phyloP scores from a whole-genome alignment of 92 coral and sea anemone genomes.

The Virgularia gustaviana region DNA sequence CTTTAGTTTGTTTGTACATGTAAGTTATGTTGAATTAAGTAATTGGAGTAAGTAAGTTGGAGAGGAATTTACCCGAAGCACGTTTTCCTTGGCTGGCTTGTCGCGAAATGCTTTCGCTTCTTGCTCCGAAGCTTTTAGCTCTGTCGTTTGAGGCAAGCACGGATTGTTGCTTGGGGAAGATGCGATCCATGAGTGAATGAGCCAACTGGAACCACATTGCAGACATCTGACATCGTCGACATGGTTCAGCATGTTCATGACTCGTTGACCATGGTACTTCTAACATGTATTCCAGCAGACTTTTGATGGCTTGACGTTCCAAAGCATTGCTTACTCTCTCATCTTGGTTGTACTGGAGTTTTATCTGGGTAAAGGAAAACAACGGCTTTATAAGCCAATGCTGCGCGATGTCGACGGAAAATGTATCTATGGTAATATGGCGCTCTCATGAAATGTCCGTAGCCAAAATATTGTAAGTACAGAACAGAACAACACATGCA shows the following conservation, averaged over 20 bases:
- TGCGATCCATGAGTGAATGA: slow-evolving; percentile 69
- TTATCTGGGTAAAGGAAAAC: slow-evolving; percentile 46
- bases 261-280: slow-evolving; percentile 81
- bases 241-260: slow-evolving; percentile 79
- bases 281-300: slow-evolving; percentile 74
- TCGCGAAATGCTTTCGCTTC: slow-evolving; percentile 11
- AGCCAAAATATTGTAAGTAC: too few relatives aligned
- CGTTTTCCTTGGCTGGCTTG: not conserved
- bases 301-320: slow-evolving; percentile 79
- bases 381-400: not conserved
- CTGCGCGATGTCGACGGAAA: not conserved
- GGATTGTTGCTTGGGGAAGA: slow-evolving; percentile 65
- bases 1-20: too few relatives aligned
- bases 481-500: too few relatives aligned
- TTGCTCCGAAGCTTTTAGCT: slow-evolving; percentile 15
- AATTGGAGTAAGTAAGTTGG: too few relatives aligned
- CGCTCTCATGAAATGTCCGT: too few relatives aligned
- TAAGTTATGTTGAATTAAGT: too few relatives aligned
- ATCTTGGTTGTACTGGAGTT: slow-evolving; percentile 77
- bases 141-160: slow-evolving; percentile 5
- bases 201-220: slow-evolving; percentile 92
- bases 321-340: slow-evolving; percentile 61
- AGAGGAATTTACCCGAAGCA: not conserved
- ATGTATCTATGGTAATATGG: too few relatives aligned
- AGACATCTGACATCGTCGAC: slow-evolving; percentile 84